phyloP scores from a whole-genome alignment of 2,888 invertebrate genomes.

The Ornithoptera alexandrae region DNA sequence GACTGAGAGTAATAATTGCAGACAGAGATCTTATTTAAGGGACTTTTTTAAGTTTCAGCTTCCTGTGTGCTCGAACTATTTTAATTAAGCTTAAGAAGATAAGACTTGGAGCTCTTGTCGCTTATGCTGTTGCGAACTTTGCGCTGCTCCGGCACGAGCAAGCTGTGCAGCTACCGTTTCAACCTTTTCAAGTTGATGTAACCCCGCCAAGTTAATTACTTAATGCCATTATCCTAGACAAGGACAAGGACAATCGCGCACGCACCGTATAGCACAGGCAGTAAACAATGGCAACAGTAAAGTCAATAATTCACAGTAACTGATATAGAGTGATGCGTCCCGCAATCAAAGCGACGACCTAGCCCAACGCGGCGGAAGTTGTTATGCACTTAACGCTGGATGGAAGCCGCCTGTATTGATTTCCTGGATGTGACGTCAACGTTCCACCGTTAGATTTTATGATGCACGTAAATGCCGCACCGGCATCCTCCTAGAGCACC shows the following conservation, averaged over 20 bases:
- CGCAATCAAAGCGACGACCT: neutral
- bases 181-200: neutral
- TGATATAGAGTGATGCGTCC: neutral
- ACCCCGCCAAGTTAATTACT: neutral
- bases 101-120: constrained; percentile 23
- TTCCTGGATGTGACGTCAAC: neutral
- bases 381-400: neutral
- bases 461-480: neutral
- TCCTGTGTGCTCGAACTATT: constrained; percentile 37
- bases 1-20: constrained; percentile 29
- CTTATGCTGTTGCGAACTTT: constrained; percentile 15
- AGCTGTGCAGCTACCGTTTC: neutral
- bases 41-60: constrained; percentile 31
- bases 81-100: constrained; percentile 34
- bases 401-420: neutral
- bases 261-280: too few relatives aligned
- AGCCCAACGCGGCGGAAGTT: neutral
- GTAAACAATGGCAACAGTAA: neutral
- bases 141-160: neutral
- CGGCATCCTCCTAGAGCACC: neutral
- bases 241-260: too few relatives aligned
- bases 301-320: neutral
- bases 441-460: neutral
- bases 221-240: neutral
- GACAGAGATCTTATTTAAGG: constrained; percentile 41